These are phyloP conservation scores for Corythoichthys haematopterus DNA, from an alignment of 2,113 vertebrate genomes.

Conservation along the genomic window DNA sequence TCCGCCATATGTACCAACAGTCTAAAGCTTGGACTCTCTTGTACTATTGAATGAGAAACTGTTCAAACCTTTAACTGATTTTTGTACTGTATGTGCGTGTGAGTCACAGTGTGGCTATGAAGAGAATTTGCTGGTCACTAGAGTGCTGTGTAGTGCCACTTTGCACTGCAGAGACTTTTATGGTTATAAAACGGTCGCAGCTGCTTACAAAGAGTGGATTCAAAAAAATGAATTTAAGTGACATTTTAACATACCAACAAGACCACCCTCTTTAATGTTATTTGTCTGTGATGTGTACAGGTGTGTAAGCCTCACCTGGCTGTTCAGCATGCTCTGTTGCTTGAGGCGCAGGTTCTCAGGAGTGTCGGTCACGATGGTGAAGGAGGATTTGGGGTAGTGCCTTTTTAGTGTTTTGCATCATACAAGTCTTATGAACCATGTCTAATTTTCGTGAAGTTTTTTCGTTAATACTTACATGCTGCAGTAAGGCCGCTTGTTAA, in stretches of 20 bases:
- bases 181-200: slow-evolving; percentile 60
- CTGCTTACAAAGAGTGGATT: not conserved
- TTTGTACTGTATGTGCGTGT: not conserved
- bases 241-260: not conserved
- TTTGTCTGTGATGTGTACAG: not conserved
- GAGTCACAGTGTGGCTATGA: slow-evolving; percentile 64
- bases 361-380: slow-evolving; percentile 93
- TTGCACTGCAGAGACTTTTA: slow-evolving; percentile 59
- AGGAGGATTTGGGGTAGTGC: slow-evolving; percentile 95
- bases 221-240: not conserved
- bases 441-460: not conserved
- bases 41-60: too few species aligned
- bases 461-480: slow-evolving; percentile 81
- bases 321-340: slow-evolving; percentile 93
- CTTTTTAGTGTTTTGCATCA: slow-evolving; percentile 30
- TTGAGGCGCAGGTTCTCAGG: slow-evolving; percentile 94
- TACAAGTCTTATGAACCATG: not conserved
- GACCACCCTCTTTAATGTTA: not conserved
- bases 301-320: slow-evolving; percentile 77
- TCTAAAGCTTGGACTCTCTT: too few species aligned
- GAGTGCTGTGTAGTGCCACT: slow-evolving; percentile 11
- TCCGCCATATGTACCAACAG: too few species aligned
- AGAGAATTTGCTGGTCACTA: slow-evolving; percentile 41
- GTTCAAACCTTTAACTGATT: not conserved
- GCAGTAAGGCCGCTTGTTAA: slow-evolving; percentile 97